These are phyloP conservation scores for Agonopterix subpropinquella DNA, from an alignment of 2,888 invertebrate genomes.

Conservation along the genomic window DNA sequence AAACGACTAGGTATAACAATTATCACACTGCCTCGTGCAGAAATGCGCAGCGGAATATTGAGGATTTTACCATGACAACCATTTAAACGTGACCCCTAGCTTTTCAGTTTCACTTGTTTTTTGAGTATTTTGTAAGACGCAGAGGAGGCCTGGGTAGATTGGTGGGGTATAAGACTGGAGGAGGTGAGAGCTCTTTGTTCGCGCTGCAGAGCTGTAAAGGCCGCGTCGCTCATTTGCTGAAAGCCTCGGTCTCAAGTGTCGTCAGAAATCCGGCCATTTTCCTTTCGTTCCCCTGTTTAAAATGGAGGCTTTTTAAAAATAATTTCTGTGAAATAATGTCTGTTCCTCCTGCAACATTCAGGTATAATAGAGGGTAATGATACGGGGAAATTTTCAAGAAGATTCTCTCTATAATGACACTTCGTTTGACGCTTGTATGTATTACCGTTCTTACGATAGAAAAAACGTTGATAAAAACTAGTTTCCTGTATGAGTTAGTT, in stretches of 20 bases:
- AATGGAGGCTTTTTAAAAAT: constrained; percentile 5
- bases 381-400: too few relatives aligned
- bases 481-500: too few relatives aligned
- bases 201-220: constrained; percentile 32
- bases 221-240: constrained; percentile 61
- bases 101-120: constrained; percentile 24
- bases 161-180: constrained; percentile 27
- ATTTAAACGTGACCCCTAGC: constrained; percentile 30
- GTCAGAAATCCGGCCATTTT: constrained; percentile 49
- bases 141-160: constrained; percentile 19
- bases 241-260: constrained; percentile 53
- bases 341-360: too few relatives aligned
- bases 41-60: constrained; percentile 35
- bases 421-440: too few relatives aligned
- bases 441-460: too few relatives aligned
- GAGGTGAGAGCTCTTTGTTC: constrained; percentile 50
- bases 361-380: too few relatives aligned
- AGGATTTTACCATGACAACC: constrained; percentile 20
- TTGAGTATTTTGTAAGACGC: constrained; percentile 17
- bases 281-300: constrained; percentile 15
- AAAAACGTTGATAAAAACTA: too few relatives aligned
- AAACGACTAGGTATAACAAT: constrained; percentile 11
- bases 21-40: constrained; percentile 23
- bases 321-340: too few relatives aligned
- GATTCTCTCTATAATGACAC: too few relatives aligned